Base-by-base conservation (phyloP, 2,113 vertebrate genomes). In the Equus przewalskii region DNA sequence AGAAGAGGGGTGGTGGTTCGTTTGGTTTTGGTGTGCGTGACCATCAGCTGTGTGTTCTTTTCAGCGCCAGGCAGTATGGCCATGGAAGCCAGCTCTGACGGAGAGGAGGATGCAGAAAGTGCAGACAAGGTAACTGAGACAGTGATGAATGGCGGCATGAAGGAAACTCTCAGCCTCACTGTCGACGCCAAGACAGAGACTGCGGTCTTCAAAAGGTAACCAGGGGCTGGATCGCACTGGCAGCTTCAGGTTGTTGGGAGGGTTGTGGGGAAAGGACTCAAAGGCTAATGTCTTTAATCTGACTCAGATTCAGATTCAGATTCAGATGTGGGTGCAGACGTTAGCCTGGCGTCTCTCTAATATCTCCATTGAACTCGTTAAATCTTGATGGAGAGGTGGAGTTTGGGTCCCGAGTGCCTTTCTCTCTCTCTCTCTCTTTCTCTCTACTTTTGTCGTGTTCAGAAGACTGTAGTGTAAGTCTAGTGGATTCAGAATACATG, bases 141-240 rank as follows among this genome's bases (percentile, higher is more conserved):
- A 0, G 99, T 99, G 98, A 99, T 99, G 99, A 99, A 99, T 7
- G 99, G 99, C 99, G 99, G 99, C 97, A 99, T 99, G 99, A 99
- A 99, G 99, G 99, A 99, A 98, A 99, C 99, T 0, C 99, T 99
- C 98, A 99, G 99, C 99, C 99, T 99, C 98, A 99, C 99, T 96
- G 99, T 99, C 80, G 99, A 99, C 33, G 99, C 99, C 98, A 99
- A 99, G 99, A 99, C 99, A 12, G 99, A 99, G 98, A 99, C 99
- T 0, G 99, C 99, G 1, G 99, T 99, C 98, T 99, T 99, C 98
- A 99, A 99, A 99, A 99, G 99, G 99, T 99, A 98, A 98, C 97
- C 62, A 7, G 93, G 83, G 80, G n/a, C 13, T 2, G 2, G 30
- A 5, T 0, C 21, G 2, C 10, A 1, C 60, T 15, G 56, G 28